Conservation (phyloP, 1,140 invertebrate genomes). For the Drosophila repleta region DNA sequence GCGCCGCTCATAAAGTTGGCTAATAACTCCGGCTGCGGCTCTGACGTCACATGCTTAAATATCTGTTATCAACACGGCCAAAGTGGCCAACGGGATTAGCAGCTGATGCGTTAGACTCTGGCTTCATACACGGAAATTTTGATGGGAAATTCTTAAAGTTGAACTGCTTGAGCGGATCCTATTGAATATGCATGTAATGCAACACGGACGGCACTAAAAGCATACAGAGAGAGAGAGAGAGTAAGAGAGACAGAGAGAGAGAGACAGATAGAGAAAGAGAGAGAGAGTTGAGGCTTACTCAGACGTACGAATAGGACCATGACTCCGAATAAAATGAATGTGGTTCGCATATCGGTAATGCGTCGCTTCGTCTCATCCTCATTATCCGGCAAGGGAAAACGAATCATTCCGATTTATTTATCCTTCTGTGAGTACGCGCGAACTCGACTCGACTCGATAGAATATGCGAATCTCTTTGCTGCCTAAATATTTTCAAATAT, state of each 20-base stretch:
- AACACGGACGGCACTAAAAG: slow-evolving; percentile 2
- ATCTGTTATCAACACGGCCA: not conserved
- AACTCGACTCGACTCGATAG: too few species aligned
- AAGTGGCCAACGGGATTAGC: not conserved
- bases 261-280: not conserved
- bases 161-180: not conserved
- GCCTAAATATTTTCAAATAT: not conserved
- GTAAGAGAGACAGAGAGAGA: not conserved
- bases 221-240: not conserved
- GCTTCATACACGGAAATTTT: slow-evolving; percentile 1
- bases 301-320: slow-evolving; percentile 11
- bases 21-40: too few species aligned
- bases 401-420: slow-evolving; percentile 1
- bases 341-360: not conserved
- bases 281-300: not conserved
- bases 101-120: not conserved
- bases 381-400: not conserved
- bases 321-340: slow-evolving; percentile 4
- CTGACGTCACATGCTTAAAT: not conserved
- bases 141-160: not conserved
- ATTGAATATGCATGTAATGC: slow-evolving; percentile 8
- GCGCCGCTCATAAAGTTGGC: too few species aligned
- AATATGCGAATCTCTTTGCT: not conserved
- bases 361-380: slow-evolving; percentile 7
- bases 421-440: too few species aligned